Evolutionary conservation across 1,140 invertebrate species (phyloP).

Genomic region (Sarcophaga peregrina): DNA sequence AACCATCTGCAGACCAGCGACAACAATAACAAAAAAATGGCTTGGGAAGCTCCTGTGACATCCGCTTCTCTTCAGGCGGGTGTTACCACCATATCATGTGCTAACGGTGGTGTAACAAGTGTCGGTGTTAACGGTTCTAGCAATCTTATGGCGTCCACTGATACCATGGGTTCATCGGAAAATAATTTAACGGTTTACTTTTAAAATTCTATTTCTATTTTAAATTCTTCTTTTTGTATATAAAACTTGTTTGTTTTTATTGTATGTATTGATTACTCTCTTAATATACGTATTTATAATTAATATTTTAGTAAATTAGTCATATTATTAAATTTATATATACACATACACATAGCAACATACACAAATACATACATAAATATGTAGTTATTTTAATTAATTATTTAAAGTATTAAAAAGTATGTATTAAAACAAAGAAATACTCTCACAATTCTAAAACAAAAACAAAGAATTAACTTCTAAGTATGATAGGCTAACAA

Average conservation of each 20-base stretch:
- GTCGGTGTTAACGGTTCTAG: conserved; percentile 27
- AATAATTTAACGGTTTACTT: conserved; percentile 65
- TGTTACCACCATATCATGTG: conserved; percentile 52
- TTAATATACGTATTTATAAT: not conserved
- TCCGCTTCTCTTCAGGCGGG: conserved; percentile 43
- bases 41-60: conserved; percentile 44
- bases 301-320: conserved; percentile 4
- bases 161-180: conserved; percentile 64
- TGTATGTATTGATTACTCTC: not conserved
- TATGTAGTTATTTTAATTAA: not conserved
- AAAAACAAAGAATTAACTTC: not conserved
- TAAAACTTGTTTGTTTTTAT: conserved; percentile 52
- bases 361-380: too few relatives aligned
- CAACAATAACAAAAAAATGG: conserved; percentile 58
- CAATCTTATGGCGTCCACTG: conserved; percentile 59
- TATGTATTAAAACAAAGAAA: not conserved
- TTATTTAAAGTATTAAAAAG: not conserved
- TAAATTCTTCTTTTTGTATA: conserved; percentile 56
- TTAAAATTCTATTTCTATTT: conserved; percentile 58
- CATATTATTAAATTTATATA: not conserved
- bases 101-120: conserved; percentile 47
- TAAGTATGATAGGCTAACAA: not conserved
- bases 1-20: conserved; percentile 51
- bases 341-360: not conserved
- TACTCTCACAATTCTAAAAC: not conserved